Percentiles rank a stretch among this genome's conserved stretches.
Evolutionary conservation across 2,797 vertebrate species (phyloP).

Genomic region (Rhinella marina): DNA sequence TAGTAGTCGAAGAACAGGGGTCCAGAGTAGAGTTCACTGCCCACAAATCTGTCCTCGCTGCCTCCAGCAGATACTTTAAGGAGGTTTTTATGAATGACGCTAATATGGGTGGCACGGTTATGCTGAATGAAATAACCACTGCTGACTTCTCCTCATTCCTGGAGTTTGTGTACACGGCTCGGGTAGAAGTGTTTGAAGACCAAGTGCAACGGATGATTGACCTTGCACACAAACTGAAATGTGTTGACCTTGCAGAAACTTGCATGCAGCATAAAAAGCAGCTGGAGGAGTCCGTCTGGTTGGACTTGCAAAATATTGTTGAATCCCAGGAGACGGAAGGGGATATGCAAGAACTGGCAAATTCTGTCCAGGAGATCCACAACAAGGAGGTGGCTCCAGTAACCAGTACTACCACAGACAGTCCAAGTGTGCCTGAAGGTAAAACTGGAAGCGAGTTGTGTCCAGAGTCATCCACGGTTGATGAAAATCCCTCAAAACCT

Average conservation of each 20-base stretch:
- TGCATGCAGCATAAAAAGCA: constrained; percentile 81
- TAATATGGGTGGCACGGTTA: constrained; percentile 67
- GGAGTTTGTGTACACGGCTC: constrained; percentile 92
- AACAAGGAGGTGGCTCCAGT: constrained; percentile 38
- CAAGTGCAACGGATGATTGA: constrained; percentile 81
- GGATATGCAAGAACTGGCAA: constrained; percentile 47
- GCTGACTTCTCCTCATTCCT: constrained; percentile 86
- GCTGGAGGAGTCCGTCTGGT: constrained; percentile 77
- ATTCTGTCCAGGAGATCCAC: constrained; percentile 31
- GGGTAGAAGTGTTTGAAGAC: constrained; percentile 81
- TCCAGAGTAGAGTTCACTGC: constrained; percentile 85
- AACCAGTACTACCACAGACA: constrained; percentile 7
- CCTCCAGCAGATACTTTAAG: constrained; percentile 93
- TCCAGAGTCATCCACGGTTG: background rate
- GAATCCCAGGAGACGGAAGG: constrained; percentile 71
- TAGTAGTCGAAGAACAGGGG: constrained; percentile 87
- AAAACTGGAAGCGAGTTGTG: background rate
- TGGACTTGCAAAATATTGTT: constrained; percentile 78
- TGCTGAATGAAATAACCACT: constrained; percentile 80
- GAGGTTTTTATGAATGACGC: constrained; percentile 82
- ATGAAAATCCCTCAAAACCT: constrained; percentile 66
- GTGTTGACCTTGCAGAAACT: constrained; percentile 82
- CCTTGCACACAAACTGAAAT: constrained; percentile 85
- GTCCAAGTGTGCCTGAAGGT: background rate
- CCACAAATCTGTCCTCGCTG: constrained; percentile 90